phyloP scores from a whole-genome alignment of 2,113 vertebrate genomes.

The Ageneiosus marmoratus region DNA sequence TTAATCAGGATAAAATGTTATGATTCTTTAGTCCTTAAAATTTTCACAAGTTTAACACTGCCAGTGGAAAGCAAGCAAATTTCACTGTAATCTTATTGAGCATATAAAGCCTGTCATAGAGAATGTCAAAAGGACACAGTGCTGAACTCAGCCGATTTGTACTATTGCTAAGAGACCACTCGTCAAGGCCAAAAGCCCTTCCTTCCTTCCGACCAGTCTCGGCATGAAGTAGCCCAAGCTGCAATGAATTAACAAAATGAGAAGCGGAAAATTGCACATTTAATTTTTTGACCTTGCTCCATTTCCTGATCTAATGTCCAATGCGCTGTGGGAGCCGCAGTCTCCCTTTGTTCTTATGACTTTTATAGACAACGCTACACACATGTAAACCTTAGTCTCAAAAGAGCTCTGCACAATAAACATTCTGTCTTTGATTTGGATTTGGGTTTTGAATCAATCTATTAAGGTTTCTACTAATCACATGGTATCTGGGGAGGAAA shows the following conservation, averaged over 20 bases:
- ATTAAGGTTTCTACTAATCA: slow-evolving; percentile 58
- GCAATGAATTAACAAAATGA: slow-evolving; percentile 65
- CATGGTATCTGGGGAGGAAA: slow-evolving; percentile 50
- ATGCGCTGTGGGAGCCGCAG: slow-evolving; percentile 55
- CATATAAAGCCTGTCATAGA: slow-evolving; percentile 62
- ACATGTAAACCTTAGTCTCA: slow-evolving; percentile 61
- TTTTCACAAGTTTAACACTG: slow-evolving; percentile 15
- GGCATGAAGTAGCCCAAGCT: slow-evolving; percentile 56
- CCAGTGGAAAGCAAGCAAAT: slow-evolving; percentile 12
- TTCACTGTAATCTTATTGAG: slow-evolving; percentile 26
- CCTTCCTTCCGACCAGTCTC: slow-evolving; percentile 61
- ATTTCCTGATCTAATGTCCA: slow-evolving; percentile 64
- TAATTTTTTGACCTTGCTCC: slow-evolving; percentile 66
- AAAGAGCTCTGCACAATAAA: slow-evolving; percentile 59
- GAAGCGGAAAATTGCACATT: slow-evolving; percentile 63
- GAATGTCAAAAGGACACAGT: slow-evolving; percentile 78
- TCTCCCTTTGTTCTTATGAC: slow-evolving; percentile 50
- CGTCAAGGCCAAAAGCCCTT: slow-evolving; percentile 63
- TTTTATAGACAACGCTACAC: slow-evolving; percentile 58
- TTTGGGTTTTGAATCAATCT: slow-evolving; percentile 50
- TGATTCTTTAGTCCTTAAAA: background rate
- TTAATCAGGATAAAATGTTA: background rate
- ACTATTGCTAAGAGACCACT: slow-evolving; percentile 79
- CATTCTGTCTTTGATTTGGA: slow-evolving; percentile 57
- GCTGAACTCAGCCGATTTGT: slow-evolving; percentile 64